Conservation (phyloP, 1,140 invertebrate genomes). For the Diabrotica undecimpunctata region DNA sequence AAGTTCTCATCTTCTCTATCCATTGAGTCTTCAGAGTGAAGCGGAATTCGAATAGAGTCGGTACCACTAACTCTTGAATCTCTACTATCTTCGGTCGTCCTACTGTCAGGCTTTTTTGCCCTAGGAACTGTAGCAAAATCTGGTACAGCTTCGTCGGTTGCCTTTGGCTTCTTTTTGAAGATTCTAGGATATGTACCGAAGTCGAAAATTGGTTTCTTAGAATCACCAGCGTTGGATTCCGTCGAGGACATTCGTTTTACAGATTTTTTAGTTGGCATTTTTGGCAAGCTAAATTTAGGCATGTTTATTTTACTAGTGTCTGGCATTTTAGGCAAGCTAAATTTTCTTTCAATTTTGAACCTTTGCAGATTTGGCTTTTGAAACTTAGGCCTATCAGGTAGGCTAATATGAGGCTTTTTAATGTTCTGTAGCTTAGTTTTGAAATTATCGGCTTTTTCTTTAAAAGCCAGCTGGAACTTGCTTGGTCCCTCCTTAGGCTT, state of each 20-base stretch:
- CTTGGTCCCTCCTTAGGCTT: constrained; percentile 27
- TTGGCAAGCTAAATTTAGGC: constrained; percentile 43
- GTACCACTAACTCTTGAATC: constrained; percentile 24
- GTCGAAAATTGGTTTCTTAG: constrained; percentile 63
- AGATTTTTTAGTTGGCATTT: constrained; percentile 29
- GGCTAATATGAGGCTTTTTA: constrained; percentile 50
- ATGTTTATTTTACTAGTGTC: constrained; percentile 57
- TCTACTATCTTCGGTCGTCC: constrained; percentile 14
- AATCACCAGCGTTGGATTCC: constrained; percentile 48
- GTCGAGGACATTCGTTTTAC: constrained; percentile 48
- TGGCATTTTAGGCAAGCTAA: constrained; percentile 62
- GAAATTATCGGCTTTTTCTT: constrained; percentile 57
- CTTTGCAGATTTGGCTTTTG: constrained; percentile 32
- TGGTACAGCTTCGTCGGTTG: constrained; percentile 31
- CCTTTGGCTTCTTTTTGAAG: constrained; percentile 52
- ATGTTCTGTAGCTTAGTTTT: constrained; percentile 59
- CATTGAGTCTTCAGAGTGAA: constrained; percentile 44
- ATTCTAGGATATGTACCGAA: constrained; percentile 72
- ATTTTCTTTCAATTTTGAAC: constrained; percentile 50
- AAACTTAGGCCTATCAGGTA: constrained; percentile 39
- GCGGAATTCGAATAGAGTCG: constrained; percentile 35
- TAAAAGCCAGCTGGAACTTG: constrained; percentile 42
- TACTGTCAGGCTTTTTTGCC: constrained; percentile 41
- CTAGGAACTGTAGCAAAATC: constrained; percentile 54
- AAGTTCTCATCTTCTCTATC: constrained; percentile 31